These are phyloP conservation scores for Reticulitermes lucifugus DNA, from an alignment of 2,888 invertebrate genomes.

Conservation along the genomic window DNA sequence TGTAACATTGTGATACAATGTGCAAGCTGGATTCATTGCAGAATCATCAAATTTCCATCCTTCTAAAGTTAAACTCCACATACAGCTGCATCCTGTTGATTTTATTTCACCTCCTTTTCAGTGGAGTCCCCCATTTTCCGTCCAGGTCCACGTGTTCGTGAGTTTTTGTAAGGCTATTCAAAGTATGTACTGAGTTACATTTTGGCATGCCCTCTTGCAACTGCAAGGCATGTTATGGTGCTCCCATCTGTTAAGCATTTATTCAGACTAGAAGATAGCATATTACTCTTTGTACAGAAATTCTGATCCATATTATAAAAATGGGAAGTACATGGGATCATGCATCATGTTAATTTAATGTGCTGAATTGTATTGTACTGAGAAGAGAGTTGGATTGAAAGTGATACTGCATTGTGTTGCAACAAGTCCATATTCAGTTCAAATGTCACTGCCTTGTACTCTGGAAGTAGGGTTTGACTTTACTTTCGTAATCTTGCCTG, in stretches of 20 bases:
- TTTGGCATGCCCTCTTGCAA: neutral
- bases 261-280: neutral
- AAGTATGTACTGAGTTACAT: neutral
- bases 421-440: too few relatives aligned
- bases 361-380: neutral
- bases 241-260: slow-evolving; percentile 25
- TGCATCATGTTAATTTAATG: neutral
- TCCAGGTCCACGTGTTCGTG: slow-evolving; percentile 9
- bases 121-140: slow-evolving; percentile 19
- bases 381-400: neutral
- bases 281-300: neutral
- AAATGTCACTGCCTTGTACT: neutral
- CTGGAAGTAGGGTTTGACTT: neutral
- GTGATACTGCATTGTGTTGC: neutral
- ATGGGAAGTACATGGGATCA: neutral
- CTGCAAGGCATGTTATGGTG: neutral
- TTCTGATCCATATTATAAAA: neutral
- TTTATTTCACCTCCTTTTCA: neutral
- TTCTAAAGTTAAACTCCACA: slow-evolving; percentile 22
- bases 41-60: slow-evolving; percentile 10
- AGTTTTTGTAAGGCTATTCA: slow-evolving; percentile 18
- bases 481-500: neutral
- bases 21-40: neutral
- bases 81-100: neutral
- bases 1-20: slow-evolving; percentile 14